Evolutionary conservation across 2,888 invertebrate genomes (phyloP), one percentile per base, ranked within the genome.

Genomic region (Tromatobia lineatoria): DNA sequence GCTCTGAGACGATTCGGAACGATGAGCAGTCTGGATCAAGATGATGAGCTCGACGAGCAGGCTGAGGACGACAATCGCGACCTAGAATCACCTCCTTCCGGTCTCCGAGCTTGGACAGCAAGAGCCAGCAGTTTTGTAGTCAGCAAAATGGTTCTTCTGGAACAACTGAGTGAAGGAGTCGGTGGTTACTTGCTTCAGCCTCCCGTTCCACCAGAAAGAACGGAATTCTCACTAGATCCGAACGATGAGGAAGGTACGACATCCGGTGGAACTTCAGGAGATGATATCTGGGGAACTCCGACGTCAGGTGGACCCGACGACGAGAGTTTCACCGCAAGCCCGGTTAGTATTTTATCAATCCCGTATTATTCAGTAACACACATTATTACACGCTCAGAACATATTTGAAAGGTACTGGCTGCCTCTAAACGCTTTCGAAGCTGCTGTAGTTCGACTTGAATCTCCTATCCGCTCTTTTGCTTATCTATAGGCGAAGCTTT

Each of bases 241-340:
- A 92, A 92, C 45, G 95, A 95, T 89, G 97, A 97, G 88, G 97
- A 97, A 82, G 96, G 96, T 6, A 97, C 97, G 90, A 97, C 97
- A 0, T 97, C 97, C 61, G 97, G 97, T 0, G 97, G 97, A 0
- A 96, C 96, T 0, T 97, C 97, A 3, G 97, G 97, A 0, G 97
- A 98, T 93, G 98, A 98, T 90, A 96, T 97, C 29, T 98, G 98
- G 98, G 98, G 98, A 0, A 98, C 98, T 0, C 98, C 98, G 3
- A 98, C 97, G 0, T 97, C 97, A 87, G 97, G 97, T 3, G 97
- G 97, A 25, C 96, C 97, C 52, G 96, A 97, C 87, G 97, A 97
- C 88, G 97, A 97, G 94, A 94, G 94, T 87, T 92, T 93, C 87
- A 88, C 91, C 76, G 91, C 91, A 7, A 93, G 91, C 87, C 92